Conservation (phyloP, 2,797 vertebrate genomes). For the Galago senegalensis region DNA sequence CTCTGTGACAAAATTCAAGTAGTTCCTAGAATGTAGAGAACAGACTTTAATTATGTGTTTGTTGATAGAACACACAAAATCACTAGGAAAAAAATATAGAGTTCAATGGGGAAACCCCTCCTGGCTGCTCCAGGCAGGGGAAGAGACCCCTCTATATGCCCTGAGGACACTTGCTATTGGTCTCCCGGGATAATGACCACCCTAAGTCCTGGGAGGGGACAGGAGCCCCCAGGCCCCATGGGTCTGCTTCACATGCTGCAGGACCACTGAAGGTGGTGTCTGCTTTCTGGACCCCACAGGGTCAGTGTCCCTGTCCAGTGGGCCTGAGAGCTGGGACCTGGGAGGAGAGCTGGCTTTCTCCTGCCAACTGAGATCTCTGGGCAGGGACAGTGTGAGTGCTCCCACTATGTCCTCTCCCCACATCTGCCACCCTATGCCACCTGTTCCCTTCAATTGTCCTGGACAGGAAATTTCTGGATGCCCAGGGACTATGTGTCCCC, state of each 20-base stretch:
- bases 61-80: not conserved
- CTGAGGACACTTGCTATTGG: not conserved
- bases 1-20: constrained; percentile 99
- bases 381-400: not conserved
- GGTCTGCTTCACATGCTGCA: not conserved
- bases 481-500: not conserved
- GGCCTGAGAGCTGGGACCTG: not conserved
- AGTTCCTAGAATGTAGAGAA: constrained; percentile 93
- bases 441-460: accelerated
- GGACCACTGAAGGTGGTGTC: not conserved
- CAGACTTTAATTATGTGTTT: not conserved
- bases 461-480: not conserved
- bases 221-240: not conserved
- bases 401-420: no score
- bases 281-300: not conserved
- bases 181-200: not conserved
- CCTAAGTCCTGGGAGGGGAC: accelerated
- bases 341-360: not conserved
- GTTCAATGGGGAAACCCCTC: not conserved
- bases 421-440: accelerated
- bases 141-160: not conserved
- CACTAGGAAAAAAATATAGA: no score
- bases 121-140: not conserved
- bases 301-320: not conserved
- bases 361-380: accelerated